Base-by-base conservation (phyloP, 2,113 vertebrate species). In the Genyomyrus donnyi region DNA sequence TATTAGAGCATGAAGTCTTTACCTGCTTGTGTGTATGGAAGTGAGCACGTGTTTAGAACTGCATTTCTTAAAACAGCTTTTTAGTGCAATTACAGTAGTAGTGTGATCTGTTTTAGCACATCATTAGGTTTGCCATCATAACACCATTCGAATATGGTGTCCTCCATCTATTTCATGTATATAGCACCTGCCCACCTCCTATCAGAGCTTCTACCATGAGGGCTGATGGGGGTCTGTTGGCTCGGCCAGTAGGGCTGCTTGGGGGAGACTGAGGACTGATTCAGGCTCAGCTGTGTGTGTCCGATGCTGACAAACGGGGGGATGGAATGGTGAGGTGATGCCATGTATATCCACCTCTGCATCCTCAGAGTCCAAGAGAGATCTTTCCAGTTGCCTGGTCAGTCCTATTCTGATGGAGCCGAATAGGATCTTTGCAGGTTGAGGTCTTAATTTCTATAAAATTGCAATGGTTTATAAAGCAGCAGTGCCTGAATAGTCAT, bases 1-100 rank as follows among this genome's bases (percentile, higher is more conserved):
- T 84, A 53, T 85, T 89, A 48, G 70, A 89, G 88, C 50, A 74
- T 89, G 88, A 83, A 89, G 88, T 42, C 88, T 56, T 89, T 85
- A 85, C 88, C 88, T 89, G 88, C 88, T 53, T 15, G 31, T 48
- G 27, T 89, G 66, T 52, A 52, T 52, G 48, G 35, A 46, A 21
- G 31, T 24, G 21, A 35, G 42, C 11, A 46, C 7, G 42, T 89
- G 19, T 21, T 48, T 19, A 3, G 89, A 21, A 80, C 31, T 31
- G 13, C 70, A 24, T 87, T 49, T 50, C 70, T 89, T 53, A 45
- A 70, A 45, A 49, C 74, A 42, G 35, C 83, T 89, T 70, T 70
- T 70, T 39, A 50, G 53, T 89, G 74, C 74, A 52, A 56, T 89
- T 56, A 89, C 48, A 53, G 70, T 49, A 39, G 80, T n/a, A 50